Conservation (phyloP, 2,888 invertebrate genomes). For the Ceraclea dissimilis region DNA sequence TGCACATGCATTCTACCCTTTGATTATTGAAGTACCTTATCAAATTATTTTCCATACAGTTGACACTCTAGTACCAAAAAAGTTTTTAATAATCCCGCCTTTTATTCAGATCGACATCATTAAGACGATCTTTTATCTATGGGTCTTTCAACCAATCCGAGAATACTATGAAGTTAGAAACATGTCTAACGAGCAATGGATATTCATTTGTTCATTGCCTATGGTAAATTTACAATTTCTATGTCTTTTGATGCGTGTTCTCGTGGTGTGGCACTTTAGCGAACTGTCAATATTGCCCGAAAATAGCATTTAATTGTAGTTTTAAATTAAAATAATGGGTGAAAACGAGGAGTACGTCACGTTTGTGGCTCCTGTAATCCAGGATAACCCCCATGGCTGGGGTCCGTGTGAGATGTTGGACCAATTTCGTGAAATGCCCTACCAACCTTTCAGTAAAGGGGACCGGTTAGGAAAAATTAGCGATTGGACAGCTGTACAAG, state of each 20-base stretch:
- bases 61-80: no score
- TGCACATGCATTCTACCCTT: no score
- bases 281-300: conserved; percentile 8
- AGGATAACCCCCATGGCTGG: conserved; percentile 89
- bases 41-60: no score
- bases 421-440: conserved; percentile 93
- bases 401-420: conserved; percentile 93
- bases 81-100: no score
- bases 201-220: background rate
- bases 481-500: conserved; percentile 96
- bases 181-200: no score
- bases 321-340: conserved; percentile 15
- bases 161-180: no score
- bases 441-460: conserved; percentile 98
- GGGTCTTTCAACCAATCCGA: no score
- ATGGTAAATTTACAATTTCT: background rate
- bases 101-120: no score
- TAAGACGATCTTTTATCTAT: no score
- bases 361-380: conserved; percentile 67
- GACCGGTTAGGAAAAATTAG: conserved; percentile 98
- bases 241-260: conserved; percentile 1
- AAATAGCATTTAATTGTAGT: conserved; percentile 6
- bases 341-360: conserved; percentile 36
- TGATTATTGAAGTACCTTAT: no score
- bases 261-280: conserved; percentile 23